Percentiles rank a stretch among this genome's conserved stretches.
These are phyloP conservation scores for Ictalurus punctatus DNA, from an alignment of 2,113 vertebrate genomes.

Conservation along the genomic window DNA sequence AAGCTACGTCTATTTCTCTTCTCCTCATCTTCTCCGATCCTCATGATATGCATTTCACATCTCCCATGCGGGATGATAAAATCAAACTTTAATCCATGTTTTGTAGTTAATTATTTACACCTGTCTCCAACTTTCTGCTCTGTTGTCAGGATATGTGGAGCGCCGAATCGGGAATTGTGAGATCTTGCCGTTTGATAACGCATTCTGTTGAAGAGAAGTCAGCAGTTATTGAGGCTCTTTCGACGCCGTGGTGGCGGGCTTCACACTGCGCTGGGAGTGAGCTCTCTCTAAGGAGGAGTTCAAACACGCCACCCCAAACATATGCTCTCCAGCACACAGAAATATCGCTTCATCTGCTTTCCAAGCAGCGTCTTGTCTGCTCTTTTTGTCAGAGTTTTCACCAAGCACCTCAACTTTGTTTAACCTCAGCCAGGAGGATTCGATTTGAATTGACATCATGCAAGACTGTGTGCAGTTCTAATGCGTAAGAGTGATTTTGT, in stretches of 20 bases:
- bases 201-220: constrained; percentile 18
- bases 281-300: constrained; percentile 10
- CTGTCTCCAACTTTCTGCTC: background rate
- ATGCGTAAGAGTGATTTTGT: background rate
- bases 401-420: background rate
- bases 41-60: background rate
- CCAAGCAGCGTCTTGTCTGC: constrained; percentile 4
- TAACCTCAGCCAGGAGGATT: background rate
- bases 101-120: constrained; percentile 46
- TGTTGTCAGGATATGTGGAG: background rate
- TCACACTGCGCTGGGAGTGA: background rate
- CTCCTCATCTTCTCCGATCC: background rate
- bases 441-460: background rate
- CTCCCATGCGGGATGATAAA: background rate
- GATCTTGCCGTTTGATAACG: constrained; percentile 26
- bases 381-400: constrained; percentile 2
- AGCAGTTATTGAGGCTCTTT: constrained; percentile 15
- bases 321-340: background rate
- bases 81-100: constrained; percentile 20
- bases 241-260: background rate
- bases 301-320: constrained; percentile 8
- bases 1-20: background rate
- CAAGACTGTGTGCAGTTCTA: background rate
- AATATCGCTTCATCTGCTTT: background rate
- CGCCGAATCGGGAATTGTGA: background rate